Conservation (phyloP, 23 tunicate species). For the Halocynthia aurantium region DNA sequence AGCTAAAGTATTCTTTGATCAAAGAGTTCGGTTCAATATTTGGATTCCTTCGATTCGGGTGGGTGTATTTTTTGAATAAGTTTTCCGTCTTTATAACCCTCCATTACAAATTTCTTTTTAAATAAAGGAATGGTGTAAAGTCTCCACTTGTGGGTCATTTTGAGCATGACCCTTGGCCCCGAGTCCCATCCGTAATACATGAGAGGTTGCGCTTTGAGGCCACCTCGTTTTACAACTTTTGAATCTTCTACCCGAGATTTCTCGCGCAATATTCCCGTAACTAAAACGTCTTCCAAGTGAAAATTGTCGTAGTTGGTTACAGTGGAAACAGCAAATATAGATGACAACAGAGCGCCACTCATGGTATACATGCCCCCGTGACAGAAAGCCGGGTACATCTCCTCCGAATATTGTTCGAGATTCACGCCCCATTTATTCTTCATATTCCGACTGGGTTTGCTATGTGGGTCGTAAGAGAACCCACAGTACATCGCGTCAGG, state of each 20-base stretch:
- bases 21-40: no score
- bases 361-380: slow-evolving; percentile 72
- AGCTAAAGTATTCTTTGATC: no score
- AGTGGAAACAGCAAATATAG: slow-evolving; percentile 33
- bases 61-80: neutral
- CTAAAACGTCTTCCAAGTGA: slow-evolving; percentile 70
- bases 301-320: slow-evolving; percentile 29
- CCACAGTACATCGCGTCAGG: slow-evolving; percentile 50
- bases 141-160: slow-evolving; percentile 59
- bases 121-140: slow-evolving; percentile 3
- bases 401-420: slow-evolving; percentile 31
- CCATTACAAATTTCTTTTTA: slow-evolving; percentile 7
- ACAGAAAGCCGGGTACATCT: slow-evolving; percentile 51
- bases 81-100: slow-evolving; percentile 2
- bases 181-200: slow-evolving; percentile 82
- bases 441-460: slow-evolving; percentile 23
- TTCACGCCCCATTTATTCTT: slow-evolving; percentile 29
- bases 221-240: slow-evolving; percentile 24
- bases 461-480: slow-evolving; percentile 44
- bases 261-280: slow-evolving; percentile 56
- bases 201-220: slow-evolving; percentile 17
- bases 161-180: slow-evolving; percentile 9
- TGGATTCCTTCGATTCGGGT: no score
- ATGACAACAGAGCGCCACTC: slow-evolving; percentile 19
- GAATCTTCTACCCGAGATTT: slow-evolving; percentile 29